phyloP scores from a whole-genome alignment of 2,113 vertebrate genomes.

The Heterocephalus glaber region DNA sequence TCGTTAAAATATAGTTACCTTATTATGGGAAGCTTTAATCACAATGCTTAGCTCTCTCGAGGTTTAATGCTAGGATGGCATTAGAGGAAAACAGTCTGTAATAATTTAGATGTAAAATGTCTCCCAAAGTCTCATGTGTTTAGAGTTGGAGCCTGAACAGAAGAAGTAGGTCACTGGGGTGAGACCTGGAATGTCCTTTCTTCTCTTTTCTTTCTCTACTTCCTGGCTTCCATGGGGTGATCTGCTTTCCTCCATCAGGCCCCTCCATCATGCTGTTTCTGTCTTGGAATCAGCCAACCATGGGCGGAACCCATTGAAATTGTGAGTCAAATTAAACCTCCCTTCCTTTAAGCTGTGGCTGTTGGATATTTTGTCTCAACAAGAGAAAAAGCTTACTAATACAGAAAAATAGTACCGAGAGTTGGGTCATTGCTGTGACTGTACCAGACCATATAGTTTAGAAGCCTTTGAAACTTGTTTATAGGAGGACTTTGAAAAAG shows the following conservation, averaged over 20 bases:
- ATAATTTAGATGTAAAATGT: not conserved
- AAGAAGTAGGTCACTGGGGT: not conserved
- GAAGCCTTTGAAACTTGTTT: not conserved
- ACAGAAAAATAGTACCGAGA: not conserved
- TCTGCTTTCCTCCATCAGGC: not conserved
- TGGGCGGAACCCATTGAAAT: not conserved
- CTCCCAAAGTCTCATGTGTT: not conserved
- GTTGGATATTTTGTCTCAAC: not conserved
- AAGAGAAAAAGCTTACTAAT: not conserved
- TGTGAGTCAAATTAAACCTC: not conserved
- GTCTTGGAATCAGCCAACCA: too few relatives aligned
- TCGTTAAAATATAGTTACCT: not conserved
- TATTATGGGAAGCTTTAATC: rapidly evolving
- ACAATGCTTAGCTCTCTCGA: not conserved
- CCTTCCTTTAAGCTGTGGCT: not conserved
- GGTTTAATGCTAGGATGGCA: not conserved
- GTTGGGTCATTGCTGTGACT: not conserved
- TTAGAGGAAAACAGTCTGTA: not conserved
- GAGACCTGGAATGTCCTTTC: not conserved
- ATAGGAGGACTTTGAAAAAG: not conserved
- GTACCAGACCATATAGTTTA: too few relatives aligned
- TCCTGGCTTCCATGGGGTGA: not conserved
- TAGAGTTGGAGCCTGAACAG: not conserved
- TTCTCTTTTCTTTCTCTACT: not conserved
- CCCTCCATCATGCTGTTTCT: not conserved